Evolutionary conservation across 2,888 invertebrate species (phyloP).

Genomic region (Catocala nupta): DNA sequence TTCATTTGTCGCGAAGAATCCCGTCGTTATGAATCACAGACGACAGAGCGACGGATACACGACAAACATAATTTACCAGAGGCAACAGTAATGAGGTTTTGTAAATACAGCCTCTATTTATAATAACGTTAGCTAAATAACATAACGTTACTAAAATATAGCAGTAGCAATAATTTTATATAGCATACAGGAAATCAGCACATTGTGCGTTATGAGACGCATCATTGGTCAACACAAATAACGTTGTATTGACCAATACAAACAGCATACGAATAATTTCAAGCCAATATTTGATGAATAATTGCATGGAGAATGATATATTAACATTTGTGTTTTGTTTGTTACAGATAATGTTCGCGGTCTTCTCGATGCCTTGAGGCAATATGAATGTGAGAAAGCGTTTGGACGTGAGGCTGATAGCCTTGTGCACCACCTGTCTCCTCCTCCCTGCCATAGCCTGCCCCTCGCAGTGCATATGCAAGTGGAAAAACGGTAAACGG

Average conservation of each 20-base stretch:
- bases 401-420: constrained; percentile 79
- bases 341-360: constrained; percentile 81
- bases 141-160: too few species aligned
- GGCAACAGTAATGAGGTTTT: constrained; percentile 30
- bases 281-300: too few species aligned
- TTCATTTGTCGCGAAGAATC: constrained; percentile 44
- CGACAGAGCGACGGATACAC: constrained; percentile 33
- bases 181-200: too few species aligned
- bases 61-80: constrained; percentile 45
- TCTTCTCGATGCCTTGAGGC: constrained; percentile 74
- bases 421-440: constrained; percentile 80
- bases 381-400: constrained; percentile 76
- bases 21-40: constrained; percentile 39
- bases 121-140: neutral
- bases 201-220: neutral
- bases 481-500: constrained; percentile 97
- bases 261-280: too few species aligned
- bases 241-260: too few species aligned
- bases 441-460: constrained; percentile 87
- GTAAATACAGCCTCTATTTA: constrained; percentile 7
- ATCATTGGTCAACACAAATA: neutral
- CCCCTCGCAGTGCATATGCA: constrained; percentile 94
- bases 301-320: constrained; percentile 7
- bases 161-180: too few species aligned
- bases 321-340: constrained; percentile 57